These are phyloP conservation scores for Toxotes lorentzi DNA, from an alignment of 2,797 vertebrate genomes.

Conservation along the genomic window DNA sequence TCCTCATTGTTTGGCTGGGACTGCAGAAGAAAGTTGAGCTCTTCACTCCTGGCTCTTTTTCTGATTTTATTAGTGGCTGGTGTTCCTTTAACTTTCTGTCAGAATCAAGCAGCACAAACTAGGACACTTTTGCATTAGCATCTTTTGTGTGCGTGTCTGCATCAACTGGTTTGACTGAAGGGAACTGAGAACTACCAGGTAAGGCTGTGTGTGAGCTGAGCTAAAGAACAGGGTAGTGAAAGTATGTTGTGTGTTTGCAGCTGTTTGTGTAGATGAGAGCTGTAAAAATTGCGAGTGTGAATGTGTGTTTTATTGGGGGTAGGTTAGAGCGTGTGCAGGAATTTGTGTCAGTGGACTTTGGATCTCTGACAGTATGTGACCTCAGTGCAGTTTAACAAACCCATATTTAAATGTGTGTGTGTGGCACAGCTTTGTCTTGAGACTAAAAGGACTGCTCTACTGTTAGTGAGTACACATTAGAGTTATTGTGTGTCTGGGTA, in stretches of 20 bases:
- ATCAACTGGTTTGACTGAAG: conserved; percentile 18
- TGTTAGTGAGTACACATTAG: conserved; percentile 42
- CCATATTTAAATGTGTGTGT: conserved; percentile 22
- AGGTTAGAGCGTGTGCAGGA: background rate
- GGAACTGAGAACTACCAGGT: conserved; percentile 68
- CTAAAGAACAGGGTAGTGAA: conserved; percentile 45
- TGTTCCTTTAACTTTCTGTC: conserved; percentile 24
- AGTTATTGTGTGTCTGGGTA: conserved; percentile 52
- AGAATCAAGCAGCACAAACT: background rate
- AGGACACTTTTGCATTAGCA: background rate
- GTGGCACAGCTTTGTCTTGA: conserved; percentile 21
- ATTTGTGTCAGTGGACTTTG: conserved; percentile 60
- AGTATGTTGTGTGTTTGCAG: conserved; percentile 33
- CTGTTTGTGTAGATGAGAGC: conserved; percentile 20
- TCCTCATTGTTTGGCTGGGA: conserved; percentile 73
- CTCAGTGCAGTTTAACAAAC: conserved; percentile 13
- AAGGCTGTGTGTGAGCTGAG: conserved; percentile 38
- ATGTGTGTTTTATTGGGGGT: conserved; percentile 5
- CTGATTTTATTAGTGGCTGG: conserved; percentile 35
- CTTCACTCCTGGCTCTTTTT: conserved; percentile 39
- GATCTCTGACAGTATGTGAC: conserved; percentile 23
- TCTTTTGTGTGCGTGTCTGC: conserved; percentile 15
- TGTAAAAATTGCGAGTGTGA: conserved; percentile 15
- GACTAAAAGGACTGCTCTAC: background rate
- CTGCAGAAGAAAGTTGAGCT: conserved; percentile 72